These are phyloP conservation scores for Sipha maydis DNA, from an alignment of 2,888 invertebrate genomes.

Conservation along the genomic window DNA sequence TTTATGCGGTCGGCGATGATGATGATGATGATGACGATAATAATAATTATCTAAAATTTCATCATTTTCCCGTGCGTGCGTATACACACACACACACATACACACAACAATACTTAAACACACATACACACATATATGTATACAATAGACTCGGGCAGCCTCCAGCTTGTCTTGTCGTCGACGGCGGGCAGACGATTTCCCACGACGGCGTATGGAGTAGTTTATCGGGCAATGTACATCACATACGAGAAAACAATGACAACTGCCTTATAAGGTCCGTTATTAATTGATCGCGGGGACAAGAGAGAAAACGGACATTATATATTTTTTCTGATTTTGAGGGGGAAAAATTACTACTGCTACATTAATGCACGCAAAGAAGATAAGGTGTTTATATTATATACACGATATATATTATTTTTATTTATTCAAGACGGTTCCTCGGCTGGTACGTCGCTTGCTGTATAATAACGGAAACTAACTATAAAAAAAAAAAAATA, in stretches of 20 bases:
- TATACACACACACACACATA: too few species aligned
- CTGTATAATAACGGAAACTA: conserved; percentile 49
- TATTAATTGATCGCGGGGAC: not conserved
- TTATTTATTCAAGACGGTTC: conserved; percentile 26
- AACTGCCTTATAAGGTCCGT: conserved; percentile 35
- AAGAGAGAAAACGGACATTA: not conserved
- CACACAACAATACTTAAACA: too few species aligned
- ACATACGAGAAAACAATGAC: not conserved
- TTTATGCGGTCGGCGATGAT: conserved; percentile 26
- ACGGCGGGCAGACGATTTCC: conserved; percentile 25
- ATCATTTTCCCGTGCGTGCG: not conserved
- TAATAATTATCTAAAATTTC: conserved; percentile 9
- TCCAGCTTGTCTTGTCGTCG: conserved; percentile 33
- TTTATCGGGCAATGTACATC: conserved; percentile 15
- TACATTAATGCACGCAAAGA: not conserved
- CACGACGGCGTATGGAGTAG: conserved; percentile 11
- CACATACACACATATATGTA: not conserved
- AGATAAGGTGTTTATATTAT: not conserved
- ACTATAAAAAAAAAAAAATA: conserved; percentile 26
- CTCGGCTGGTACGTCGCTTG: not conserved
- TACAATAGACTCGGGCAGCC: not conserved
- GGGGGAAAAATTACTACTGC: not conserved
- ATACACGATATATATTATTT: not conserved
- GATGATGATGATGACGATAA: conserved; percentile 23
- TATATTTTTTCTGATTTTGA: not conserved